Evolutionary conservation across 2,113 vertebrate species (phyloP).

Genomic region (Spheniscus mendiculus): DNA sequence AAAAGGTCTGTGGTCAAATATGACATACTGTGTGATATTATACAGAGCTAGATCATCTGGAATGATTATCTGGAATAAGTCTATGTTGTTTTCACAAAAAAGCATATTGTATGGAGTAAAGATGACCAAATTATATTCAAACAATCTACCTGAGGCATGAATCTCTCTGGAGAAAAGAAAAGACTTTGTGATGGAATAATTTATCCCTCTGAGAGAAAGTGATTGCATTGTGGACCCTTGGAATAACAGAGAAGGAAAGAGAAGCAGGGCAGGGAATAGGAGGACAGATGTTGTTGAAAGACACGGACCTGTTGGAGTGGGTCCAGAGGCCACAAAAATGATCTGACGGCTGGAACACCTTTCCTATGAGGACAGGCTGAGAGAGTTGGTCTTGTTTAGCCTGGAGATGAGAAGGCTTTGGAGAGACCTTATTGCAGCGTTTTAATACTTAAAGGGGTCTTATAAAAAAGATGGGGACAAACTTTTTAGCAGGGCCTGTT

Average conservation of each 20-base stretch:
- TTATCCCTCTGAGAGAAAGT: neutral
- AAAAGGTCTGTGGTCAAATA: neutral
- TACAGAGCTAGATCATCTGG: neutral
- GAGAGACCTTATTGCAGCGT: rapidly evolving
- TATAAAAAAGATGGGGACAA: neutral
- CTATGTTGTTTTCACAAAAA: neutral
- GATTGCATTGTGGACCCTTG: neutral
- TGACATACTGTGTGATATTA: neutral
- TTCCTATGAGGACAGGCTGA: neutral
- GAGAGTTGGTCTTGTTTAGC: rapidly evolving
- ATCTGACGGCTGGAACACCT: neutral
- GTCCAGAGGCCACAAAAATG: neutral
- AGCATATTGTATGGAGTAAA: neutral
- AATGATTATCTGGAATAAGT: neutral
- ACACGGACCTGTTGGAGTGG: neutral
- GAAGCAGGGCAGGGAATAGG: neutral
- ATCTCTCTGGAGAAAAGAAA: neutral
- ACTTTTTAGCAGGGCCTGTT: neutral
- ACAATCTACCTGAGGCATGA: neutral
- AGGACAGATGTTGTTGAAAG: neutral
- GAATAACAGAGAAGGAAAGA: neutral
- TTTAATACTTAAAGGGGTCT: neutral
- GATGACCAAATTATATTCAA: neutral
- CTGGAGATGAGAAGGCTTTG: neutral
- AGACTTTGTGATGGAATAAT: neutral